Base-by-base conservation (phyloP, 1,140 invertebrate genomes). In the Intoshia linei region DNA sequence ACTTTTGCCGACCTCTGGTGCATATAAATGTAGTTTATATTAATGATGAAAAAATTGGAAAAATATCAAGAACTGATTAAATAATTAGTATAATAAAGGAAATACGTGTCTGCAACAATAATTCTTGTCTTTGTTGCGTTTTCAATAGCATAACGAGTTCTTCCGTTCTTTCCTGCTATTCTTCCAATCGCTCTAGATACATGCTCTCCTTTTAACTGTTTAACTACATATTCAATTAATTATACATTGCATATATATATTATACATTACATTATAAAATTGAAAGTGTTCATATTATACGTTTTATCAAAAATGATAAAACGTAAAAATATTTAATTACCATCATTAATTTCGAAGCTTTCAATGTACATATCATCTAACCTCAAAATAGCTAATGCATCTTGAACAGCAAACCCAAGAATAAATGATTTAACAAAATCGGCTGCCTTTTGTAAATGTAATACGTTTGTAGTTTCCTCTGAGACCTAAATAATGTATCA, bases 41-140 rank as follows among this genome's bases (percentile, higher is more conserved):
- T 13, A 34, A 15, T 23, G 18, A 34, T 20, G 15, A 20, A 18
- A 17, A 13, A 13, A 15, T 6, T 24, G 11, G 34, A n/a, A 37
- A 23, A 41, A 33, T 10, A 37, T 14, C 29, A 18, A 22, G 23
- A 42, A 37, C 10, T 31, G 13, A 14, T 19, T 24, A 14, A 15
- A 14, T 36, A 29, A 38, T 29, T 10, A 6, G 18, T 17, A 4
- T 18, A 3, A 32, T 31, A 22, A 14, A 44, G 44, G 41, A 45
- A 61, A 40, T n/a, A n/a, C n/a, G 66, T 69, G 50, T 93, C 83
- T 29, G 84, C 84, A 36, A 98, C 56, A 17, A 98, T 77, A 48
- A 99, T 92, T 57, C 90, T 69, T 0, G 84, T 93, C 61, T 90
- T 93, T 7, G 87, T 95, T 0, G 76, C 77, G 61, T 98, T 99